Conservation (phyloP, 1,140 invertebrate genomes). For the Drosophila miranda region DNA sequence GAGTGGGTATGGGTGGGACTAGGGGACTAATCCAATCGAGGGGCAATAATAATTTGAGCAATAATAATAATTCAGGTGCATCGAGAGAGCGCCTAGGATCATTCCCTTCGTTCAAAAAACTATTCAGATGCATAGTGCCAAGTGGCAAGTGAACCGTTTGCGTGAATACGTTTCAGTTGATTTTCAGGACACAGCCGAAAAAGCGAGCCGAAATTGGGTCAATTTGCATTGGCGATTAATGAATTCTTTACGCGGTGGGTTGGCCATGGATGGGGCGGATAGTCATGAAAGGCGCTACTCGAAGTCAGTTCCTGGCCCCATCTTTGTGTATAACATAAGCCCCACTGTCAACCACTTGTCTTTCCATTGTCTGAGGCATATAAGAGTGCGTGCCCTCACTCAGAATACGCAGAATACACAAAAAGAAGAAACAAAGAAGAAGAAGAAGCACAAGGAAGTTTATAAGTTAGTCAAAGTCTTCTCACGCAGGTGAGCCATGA, state of each 20-base stretch:
- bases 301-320: not conserved
- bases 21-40: not conserved
- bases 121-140: not conserved
- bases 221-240: slow-evolving; percentile 66
- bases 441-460: slow-evolving; percentile 8
- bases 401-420: not conserved
- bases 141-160: slow-evolving; percentile 14
- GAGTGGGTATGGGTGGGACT: not conserved
- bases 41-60: too few relatives aligned
- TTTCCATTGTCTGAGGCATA: slow-evolving; percentile 31
- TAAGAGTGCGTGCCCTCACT: slow-evolving; percentile 32
- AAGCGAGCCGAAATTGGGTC: slow-evolving; percentile 56
- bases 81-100: too few relatives aligned
- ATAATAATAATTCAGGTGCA: not conserved
- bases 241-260: slow-evolving; percentile 36
- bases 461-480: slow-evolving; percentile 50
- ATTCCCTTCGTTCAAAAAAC: not conserved
- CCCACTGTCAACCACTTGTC: slow-evolving; percentile 12
- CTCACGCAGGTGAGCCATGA: slow-evolving; percentile 49
- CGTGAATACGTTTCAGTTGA: slow-evolving; percentile 46
- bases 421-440: not conserved
- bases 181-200: slow-evolving; percentile 30
- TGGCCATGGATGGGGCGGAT: not conserved
- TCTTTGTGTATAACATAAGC: not conserved
- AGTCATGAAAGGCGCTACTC: not conserved